These are phyloP conservation scores for Caenorhabditis sp. DNA, from an alignment of 2,888 invertebrate genomes.

Conservation along the genomic window DNA sequence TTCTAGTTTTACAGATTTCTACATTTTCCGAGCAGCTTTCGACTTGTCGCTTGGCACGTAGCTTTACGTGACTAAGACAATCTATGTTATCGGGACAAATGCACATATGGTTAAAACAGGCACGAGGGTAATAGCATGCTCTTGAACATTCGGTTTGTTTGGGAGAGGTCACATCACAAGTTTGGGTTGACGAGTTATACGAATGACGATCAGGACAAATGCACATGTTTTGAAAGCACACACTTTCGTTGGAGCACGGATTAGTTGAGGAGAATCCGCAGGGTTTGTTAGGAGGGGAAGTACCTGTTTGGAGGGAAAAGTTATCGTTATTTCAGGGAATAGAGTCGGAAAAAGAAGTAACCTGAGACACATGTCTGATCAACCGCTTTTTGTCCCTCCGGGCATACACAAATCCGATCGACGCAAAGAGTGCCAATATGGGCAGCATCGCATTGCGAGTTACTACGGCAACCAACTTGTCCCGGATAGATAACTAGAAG, in stretches of 20 bases:
- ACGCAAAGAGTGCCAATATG: conserved; percentile 79
- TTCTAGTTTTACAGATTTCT: conserved; percentile 68
- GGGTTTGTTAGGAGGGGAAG: conserved; percentile 53
- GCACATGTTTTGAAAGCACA: conserved; percentile 60
- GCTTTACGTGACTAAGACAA: conserved; percentile 14
- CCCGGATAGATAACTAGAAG: conserved; percentile 83
- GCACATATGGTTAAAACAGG: conserved; percentile 52
- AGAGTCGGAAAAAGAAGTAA: conserved; percentile 64
- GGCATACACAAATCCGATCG: conserved; percentile 81
- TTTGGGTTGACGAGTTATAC: conserved; percentile 50
- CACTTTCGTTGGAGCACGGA: conserved; percentile 62
- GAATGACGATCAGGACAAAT: conserved; percentile 60
- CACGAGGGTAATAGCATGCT: conserved; percentile 54
- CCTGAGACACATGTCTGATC: conserved; percentile 83
- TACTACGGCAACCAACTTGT: conserved; percentile 81
- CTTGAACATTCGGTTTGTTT: conserved; percentile 46
- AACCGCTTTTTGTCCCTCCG: conserved; percentile 79
- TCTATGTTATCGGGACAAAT: conserved; percentile 56
- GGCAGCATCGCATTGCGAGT: conserved; percentile 81
- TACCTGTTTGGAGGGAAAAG: conserved; percentile 33
- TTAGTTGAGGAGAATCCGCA: conserved; percentile 61
- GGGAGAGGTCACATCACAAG: conserved; percentile 36
- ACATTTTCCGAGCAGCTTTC: conserved; percentile 65
- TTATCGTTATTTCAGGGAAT: not conserved
- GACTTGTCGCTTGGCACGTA: conserved; percentile 18